Base-by-base conservation (phyloP, 1,140 invertebrate genomes). In the Ceratitis capitata region DNA sequence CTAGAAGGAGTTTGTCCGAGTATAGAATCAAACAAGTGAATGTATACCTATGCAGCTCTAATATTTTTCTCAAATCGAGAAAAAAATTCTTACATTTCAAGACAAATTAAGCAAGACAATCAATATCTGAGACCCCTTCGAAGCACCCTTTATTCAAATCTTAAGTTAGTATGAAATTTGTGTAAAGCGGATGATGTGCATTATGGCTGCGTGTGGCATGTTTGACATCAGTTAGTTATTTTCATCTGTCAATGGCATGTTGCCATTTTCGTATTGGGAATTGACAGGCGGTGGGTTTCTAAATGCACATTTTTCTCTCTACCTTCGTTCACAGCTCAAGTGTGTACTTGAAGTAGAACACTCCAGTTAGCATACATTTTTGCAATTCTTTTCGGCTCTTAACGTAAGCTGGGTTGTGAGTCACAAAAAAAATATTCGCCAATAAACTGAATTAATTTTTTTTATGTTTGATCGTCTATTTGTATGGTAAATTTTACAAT, bases 171-270 rank as follows among this genome's bases (percentile, higher is more conserved):
- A 6, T 3, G 2, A 53, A 53, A 53, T 53, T 5, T 53, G n/a
- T 53, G 29, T 14, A 47, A 45, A n/a, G n/a, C 29, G n/a, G 10
- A 42, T 26, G 69, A 45, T 45, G 69, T 45, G 10, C 69, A 10
- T 78, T 45, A 39, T 9, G n/a, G 69, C 39, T 78, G 19, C 69
- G 39, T 23, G 23, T 78, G 69, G 23, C 69, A 26, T 78, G 39
- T 45, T 45, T 45, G 69, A 45, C 69, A 78, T 78, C 39, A 78
- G 39, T 78, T 78, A 39, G n/a, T n/a, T n/a, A n/a, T n/a, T n/a
- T n/a, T 78, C 45, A 39, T 78, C 69, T 78, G 69, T 78, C 69
- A n/a, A 12, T 78, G 39, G 69, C 69, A 78, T 78, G n/a, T 23
- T 42, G 19, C 69, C 69, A n/a, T n/a, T 45, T 35, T 35, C 69